Evolutionary conservation across 2,113 vertebrate genomes (phyloP).

Genomic region (Vicugna pacos): DNA sequence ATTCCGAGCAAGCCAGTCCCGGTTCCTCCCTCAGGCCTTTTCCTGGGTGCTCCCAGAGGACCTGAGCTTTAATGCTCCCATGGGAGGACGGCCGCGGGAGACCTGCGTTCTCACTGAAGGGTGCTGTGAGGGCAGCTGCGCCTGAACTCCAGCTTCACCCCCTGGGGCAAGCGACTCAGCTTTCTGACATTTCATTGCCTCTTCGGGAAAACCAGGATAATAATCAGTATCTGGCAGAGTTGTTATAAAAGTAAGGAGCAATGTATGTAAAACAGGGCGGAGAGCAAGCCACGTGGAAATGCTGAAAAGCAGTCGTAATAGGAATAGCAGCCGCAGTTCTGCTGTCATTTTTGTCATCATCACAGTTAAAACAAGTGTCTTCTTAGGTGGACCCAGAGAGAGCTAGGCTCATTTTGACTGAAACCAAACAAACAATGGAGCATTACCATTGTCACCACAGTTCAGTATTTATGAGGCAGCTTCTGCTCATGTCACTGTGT

Average conservation of each 20-base stretch:
- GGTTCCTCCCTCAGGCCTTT: background rate
- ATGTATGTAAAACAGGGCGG: background rate
- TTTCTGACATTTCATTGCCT: background rate
- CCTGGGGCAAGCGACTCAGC: background rate
- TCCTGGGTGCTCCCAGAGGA: background rate
- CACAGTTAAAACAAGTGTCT: background rate
- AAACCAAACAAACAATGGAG: background rate
- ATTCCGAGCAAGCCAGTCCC: background rate
- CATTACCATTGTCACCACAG: fast-evolving
- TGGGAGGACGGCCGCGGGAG: background rate
- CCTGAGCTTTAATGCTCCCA: background rate
- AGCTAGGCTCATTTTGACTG: background rate
- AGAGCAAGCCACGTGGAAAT: background rate
- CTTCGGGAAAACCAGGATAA: background rate
- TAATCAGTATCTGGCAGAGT: background rate
- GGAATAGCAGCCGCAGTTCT: background rate
- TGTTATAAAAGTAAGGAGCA: background rate
- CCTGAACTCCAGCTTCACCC: background rate
- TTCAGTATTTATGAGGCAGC: too few species aligned
- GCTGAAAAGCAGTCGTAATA: background rate
- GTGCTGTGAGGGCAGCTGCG: background rate
- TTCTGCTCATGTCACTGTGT: background rate
- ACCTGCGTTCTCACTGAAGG: background rate
- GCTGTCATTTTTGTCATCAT: background rate
- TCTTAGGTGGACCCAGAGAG: background rate